Evolutionary conservation across 1,140 invertebrate genomes (phyloP).

Genomic region (Bombus soroeensis): DNA sequence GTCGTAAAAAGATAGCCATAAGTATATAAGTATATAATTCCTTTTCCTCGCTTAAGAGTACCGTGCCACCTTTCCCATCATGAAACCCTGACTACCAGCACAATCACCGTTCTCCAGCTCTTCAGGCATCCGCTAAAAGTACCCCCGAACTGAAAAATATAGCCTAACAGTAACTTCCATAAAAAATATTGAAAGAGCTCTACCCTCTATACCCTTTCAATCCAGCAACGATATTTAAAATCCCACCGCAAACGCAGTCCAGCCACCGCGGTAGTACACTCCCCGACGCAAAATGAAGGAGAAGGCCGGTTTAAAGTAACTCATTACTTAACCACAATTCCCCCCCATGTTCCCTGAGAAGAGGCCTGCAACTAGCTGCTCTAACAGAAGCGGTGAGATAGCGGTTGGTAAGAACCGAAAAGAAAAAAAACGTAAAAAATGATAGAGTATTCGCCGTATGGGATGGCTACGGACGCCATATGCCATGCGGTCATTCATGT

Average conservation of each 20-base stretch:
- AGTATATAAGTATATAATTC: neutral
- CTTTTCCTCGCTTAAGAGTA: neutral
- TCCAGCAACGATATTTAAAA: constrained; percentile 8
- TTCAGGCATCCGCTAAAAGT: neutral
- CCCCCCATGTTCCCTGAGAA: neutral
- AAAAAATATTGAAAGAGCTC: neutral
- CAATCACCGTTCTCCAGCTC: neutral
- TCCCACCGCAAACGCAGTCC: neutral
- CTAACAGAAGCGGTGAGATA: constrained; percentile 1
- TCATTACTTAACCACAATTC: constrained; percentile 34
- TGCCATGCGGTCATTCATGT: constrained; percentile 60
- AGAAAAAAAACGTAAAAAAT: neutral
- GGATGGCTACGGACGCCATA: constrained; percentile 49
- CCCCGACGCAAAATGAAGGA: neutral
- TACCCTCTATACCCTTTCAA: neutral
- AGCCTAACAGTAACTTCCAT: neutral
- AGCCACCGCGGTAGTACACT: neutral
- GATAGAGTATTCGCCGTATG: constrained; percentile 21
- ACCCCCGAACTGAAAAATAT: neutral
- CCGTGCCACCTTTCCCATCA: neutral
- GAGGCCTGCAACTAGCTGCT: neutral
- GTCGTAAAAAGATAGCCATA: neutral
- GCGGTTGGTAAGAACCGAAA: neutral
- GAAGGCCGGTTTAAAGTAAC: constrained; percentile 16
- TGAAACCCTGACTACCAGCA: neutral